These are phyloP conservation scores for Plagiodera versicolora DNA, from an alignment of 2,888 invertebrate genomes.

Conservation along the genomic window DNA sequence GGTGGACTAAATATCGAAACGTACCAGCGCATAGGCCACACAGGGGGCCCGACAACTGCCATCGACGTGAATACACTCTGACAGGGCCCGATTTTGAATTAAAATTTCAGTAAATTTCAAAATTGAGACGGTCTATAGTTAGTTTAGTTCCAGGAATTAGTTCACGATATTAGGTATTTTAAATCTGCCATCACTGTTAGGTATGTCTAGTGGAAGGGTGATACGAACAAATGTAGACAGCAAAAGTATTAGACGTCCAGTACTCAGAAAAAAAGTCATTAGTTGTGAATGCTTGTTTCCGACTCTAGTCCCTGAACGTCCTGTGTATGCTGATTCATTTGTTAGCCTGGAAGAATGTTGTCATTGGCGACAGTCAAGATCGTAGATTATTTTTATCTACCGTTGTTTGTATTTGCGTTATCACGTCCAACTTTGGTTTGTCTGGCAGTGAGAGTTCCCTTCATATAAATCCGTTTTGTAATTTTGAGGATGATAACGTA, in stretches of 20 bases:
- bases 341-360: too few relatives aligned
- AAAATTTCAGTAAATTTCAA: conserved; percentile 23
- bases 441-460: too few relatives aligned
- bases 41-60: conserved; percentile 53
- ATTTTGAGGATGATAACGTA: too few relatives aligned
- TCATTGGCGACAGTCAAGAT: conserved; percentile 1
- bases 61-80: conserved; percentile 34
- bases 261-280: neutral
- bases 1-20: conserved; percentile 70
- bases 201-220: conserved; percentile 12
- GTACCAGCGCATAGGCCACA: conserved; percentile 39
- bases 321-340: too few relatives aligned
- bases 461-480: too few relatives aligned
- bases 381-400: conserved; percentile 16
- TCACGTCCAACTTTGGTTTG: too few relatives aligned
- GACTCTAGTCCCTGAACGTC: too few relatives aligned
- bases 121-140: conserved; percentile 33
- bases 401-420: conserved; percentile 29
- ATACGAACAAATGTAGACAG: conserved; percentile 16
- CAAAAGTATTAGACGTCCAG: conserved; percentile 1
- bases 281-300: too few relatives aligned
- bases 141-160: conserved; percentile 32
- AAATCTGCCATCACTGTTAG: conserved; percentile 31
- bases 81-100: conserved; percentile 28
- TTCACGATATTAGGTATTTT: conserved; percentile 33